A percentile compares a stretch with the other conserved stretches of the same genome.
phyloP scores from a whole-genome alignment of 2,888 invertebrate species.

The Pteria penguin region DNA sequence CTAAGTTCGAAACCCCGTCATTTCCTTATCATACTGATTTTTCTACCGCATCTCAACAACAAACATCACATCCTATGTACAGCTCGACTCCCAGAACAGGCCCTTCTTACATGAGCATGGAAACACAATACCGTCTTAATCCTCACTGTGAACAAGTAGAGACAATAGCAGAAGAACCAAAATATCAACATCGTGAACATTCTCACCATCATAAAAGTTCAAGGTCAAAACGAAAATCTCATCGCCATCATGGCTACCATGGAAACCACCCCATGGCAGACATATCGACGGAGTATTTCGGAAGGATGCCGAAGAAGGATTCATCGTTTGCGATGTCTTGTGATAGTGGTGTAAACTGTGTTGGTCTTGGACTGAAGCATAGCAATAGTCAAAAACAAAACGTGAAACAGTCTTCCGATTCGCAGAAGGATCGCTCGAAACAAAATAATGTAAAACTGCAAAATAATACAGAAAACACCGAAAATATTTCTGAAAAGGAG shows the following conservation, averaged over 20 bases:
- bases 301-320: slow-evolving; percentile 69
- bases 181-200: not conserved
- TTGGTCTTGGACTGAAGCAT: slow-evolving; percentile 52
- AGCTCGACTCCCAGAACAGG: slow-evolving; percentile 53
- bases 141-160: not conserved
- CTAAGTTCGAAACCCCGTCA: slow-evolving; percentile 13
- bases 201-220: slow-evolving; percentile 7
- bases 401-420: not conserved
- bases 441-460: slow-evolving; percentile 11
- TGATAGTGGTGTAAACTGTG: slow-evolving; percentile 78
- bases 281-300: slow-evolving; percentile 72
- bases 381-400: slow-evolving; percentile 2
- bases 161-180: not conserved
- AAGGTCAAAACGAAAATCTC: slow-evolving; percentile 11
- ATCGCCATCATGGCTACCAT: not conserved
- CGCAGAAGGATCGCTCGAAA: slow-evolving; percentile 17
- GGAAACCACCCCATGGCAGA: slow-evolving; percentile 48
- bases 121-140: not conserved
- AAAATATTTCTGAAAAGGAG: not conserved
- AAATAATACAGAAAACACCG: not conserved
- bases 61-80: slow-evolving; percentile 45
- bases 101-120: too few species aligned
- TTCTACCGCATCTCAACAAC: not conserved
- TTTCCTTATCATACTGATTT: slow-evolving; percentile 26
- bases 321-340: slow-evolving; percentile 65